A percentile compares a stretch with the other conserved stretches of the same genome.
phyloP scores from a whole-genome alignment of 1,140 invertebrate genomes.

The Halictus rubicundus region DNA sequence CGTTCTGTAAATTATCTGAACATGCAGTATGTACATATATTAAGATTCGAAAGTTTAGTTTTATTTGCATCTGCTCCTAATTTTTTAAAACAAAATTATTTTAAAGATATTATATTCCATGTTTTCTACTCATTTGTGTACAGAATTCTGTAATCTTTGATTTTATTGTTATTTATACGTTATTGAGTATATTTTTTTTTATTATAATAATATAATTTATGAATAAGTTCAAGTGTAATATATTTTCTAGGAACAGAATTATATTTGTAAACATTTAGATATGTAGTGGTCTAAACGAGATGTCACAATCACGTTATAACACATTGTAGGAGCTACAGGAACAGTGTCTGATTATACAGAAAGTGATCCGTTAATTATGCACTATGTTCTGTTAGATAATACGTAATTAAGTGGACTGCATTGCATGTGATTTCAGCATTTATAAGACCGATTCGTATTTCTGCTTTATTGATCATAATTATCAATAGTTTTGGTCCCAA shows the following conservation, averaged over 20 bases:
- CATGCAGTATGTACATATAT: too few species aligned
- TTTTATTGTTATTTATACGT: neutral
- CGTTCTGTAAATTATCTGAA: too few species aligned
- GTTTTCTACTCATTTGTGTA: neutral
- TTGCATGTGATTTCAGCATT: neutral
- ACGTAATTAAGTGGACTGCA: neutral
- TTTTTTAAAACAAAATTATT: too few species aligned
- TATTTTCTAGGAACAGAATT: neutral
- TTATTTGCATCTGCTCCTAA: too few species aligned
- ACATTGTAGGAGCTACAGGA: neutral
- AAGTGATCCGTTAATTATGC: neutral
- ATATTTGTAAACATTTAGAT: neutral
- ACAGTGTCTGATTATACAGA: neutral
- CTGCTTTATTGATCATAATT: neutral
- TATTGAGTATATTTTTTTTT: neutral
- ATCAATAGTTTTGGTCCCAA: too few species aligned
- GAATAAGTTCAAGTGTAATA: neutral
- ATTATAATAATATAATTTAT: neutral
- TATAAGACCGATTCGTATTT: neutral
- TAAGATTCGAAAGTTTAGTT: too few species aligned
- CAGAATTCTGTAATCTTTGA: neutral
- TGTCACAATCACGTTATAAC: neutral
- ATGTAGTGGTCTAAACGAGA: neutral
- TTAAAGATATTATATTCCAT: too few species aligned
- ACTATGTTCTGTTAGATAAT: neutral